Evolutionary conservation across 2,888 invertebrate species (phyloP).

Genomic region (Tinea pellionella): DNA sequence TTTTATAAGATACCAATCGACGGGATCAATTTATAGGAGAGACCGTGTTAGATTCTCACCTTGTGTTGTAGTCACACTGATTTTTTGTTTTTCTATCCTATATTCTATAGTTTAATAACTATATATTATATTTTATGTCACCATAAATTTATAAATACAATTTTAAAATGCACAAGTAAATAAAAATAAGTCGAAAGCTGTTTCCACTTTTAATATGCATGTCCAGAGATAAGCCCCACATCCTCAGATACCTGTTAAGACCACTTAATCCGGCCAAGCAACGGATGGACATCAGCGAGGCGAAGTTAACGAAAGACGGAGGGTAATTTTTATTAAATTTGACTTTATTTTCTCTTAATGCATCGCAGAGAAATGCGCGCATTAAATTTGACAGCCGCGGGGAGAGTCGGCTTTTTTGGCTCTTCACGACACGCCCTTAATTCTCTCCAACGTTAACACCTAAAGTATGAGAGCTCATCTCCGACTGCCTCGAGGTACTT

Average conservation of each 20-base stretch:
- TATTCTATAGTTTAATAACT: too few species aligned
- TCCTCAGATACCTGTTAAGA: conserved; percentile 10
- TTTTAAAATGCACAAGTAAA: background rate
- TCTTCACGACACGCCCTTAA: conserved; percentile 22
- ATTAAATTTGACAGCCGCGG: conserved; percentile 17
- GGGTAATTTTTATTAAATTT: conserved; percentile 15
- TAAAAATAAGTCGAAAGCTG: background rate
- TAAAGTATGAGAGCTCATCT: conserved; percentile 14
- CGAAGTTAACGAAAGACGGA: conserved; percentile 9
- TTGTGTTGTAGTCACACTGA: too few species aligned
- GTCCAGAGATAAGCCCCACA: conserved; percentile 1
- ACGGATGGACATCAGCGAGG: conserved; percentile 6
- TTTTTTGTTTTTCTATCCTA: too few species aligned
- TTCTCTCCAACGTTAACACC: conserved; percentile 26
- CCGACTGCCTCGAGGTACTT: conserved; percentile 1
- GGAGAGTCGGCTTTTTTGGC: conserved; percentile 15
- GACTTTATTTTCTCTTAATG: conserved; percentile 16
- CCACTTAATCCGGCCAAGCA: conserved; percentile 12
- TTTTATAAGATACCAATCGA: too few species aligned
- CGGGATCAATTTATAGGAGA: too few species aligned
- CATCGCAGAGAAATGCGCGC: background rate
- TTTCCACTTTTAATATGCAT: conserved; percentile 5
- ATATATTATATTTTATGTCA: too few species aligned
- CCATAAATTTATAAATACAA: too few species aligned
- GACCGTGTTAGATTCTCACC: too few species aligned